Base-by-base conservation (phyloP, 2,797 vertebrate species). In the Coluber constrictor region DNA sequence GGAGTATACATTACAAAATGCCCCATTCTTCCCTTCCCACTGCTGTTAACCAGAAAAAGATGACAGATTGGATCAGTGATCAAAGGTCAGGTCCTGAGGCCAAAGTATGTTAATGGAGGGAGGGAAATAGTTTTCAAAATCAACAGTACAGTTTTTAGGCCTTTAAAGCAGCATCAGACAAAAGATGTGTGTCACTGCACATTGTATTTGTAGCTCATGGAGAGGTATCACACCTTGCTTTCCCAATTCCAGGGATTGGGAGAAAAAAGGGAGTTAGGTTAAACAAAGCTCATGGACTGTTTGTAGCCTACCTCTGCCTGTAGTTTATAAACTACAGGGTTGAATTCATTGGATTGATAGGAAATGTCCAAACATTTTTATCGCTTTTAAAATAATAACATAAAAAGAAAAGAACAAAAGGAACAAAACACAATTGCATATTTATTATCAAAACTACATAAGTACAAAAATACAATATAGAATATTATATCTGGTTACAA, bases 1-100 rank as follows among this genome's bases (percentile, higher is more conserved):
- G 92, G 90, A 96, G 93, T 74, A 79, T 91, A 56, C 90, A 89
- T 90, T 93, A 91, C 74, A 66, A 93, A 92, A 91, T 25, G 70
- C 79, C 91, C 70, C 0, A 29, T 94, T 96, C 95, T 95, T 86
- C 90, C 63, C 86, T 92, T 91, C 59, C 87, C 87, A 92, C 88
- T 91, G 63, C 87, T 56, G 70, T 86, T 91, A 93, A 93, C 87
- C 25, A 90, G 61, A 83, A 92, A 90, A 91, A 86, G 43, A 89
- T 86, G 93, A 95, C 23, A 94, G 43, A 94, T 37, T 90, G 18
- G 90, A 95, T 32, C 66, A 88, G 20, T 59, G 88, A 79, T 83
- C 90, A 88, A 88, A 91, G 90, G 93, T 93, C 93, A 93, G 70
- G 43, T 59, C 59, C 87, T 57, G 90, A 89, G 90, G 87, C 87